Evolutionary conservation across 92 coral and sea anemone genomes (phyloP).

Genomic region (Galaxea fascicularis): DNA sequence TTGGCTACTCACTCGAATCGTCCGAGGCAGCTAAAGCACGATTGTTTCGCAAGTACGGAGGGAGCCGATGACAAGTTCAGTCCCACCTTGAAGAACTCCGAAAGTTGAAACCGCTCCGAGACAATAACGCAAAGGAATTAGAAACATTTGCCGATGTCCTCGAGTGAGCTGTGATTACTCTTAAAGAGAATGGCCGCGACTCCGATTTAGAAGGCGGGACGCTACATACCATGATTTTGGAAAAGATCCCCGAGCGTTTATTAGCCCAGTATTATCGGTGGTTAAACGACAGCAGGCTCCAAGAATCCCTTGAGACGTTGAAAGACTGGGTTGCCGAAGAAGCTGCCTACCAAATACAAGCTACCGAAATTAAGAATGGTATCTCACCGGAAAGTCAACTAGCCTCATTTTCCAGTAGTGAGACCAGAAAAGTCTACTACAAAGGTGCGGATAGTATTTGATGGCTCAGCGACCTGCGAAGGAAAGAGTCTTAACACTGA

Average conservation of each 20-base stretch:
- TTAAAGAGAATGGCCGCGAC: conserved; percentile 29
- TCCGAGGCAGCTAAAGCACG: conserved; percentile 49
- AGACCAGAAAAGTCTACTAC: conserved; percentile 24
- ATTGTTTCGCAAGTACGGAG: too few relatives aligned
- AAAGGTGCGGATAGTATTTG: conserved; percentile 45
- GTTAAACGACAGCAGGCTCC: conserved; percentile 17
- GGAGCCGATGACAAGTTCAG: too few relatives aligned
- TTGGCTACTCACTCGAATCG: conserved; percentile 63
- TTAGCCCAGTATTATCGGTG: conserved; percentile 58
- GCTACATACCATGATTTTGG: conserved; percentile 58
- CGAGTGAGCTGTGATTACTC: conserved; percentile 52
- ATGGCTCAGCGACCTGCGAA: conserved; percentile 35
- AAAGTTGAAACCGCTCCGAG: too few relatives aligned
- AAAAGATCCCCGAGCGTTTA: conserved; percentile 63
- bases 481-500: conserved; percentile 52
- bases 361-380: too few relatives aligned
- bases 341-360: too few relatives aligned
- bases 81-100: too few relatives aligned
- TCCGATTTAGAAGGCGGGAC: conserved; percentile 70
- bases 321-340: conserved; percentile 2
- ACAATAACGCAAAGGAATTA: too few relatives aligned
- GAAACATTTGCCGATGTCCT: conserved; percentile 8
- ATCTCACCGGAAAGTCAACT: too few relatives aligned
- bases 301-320: neutral
- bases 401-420: conserved; percentile 25